Base-by-base conservation (phyloP, 2,888 invertebrate genomes). In the Platerodrilus igneus region DNA sequence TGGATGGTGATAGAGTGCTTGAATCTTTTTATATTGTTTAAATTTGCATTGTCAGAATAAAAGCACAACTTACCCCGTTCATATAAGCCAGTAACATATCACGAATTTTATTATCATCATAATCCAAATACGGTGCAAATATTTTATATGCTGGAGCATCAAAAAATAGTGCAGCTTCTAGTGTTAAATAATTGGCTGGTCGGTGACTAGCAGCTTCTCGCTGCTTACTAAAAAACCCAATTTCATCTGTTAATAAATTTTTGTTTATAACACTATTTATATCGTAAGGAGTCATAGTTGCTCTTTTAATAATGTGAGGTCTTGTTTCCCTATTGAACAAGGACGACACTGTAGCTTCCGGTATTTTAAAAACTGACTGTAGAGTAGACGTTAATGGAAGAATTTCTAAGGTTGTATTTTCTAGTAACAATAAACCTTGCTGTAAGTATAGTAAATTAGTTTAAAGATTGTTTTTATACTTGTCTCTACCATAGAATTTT, bases 11-110 rank as follows among this genome's bases (percentile, higher is more conserved):
- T 83, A 86, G n/a, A 86, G 58, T 0, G 86, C 86, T 70, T 87
- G 86, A 1, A 86, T 79, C 81, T 81, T 64, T 17, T 17, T 28
- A 5, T 5, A 3, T 28, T 9, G 4, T 14, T 14, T 22, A 22
- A 22, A n/a, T n/a, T n/a, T n/a, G n/a, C n/a, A n/a, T n/a, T n/a
- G n/a, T n/a, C n/a, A n/a, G n/a, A n/a, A n/a, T n/a, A n/a, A n/a
- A n/a, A n/a, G n/a, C n/a, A 14, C 18, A 32, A 68, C 72, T 73
- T 70, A 81, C 81, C 51, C 81, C 84, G 62, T 86, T 86, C 52
- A 86, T 74, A 55, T 86, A 86, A 7, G 85, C 86, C 37, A 87
- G 62, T n/a, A 86, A 66, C 81, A 86, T 82, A 58, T 86, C 82
- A 19, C 78, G 71, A 26, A 86, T 64, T 56, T 79, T 77, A 7